phyloP scores from a whole-genome alignment of 2,888 invertebrate species.

The Xestoiulus laeticollis region DNA sequence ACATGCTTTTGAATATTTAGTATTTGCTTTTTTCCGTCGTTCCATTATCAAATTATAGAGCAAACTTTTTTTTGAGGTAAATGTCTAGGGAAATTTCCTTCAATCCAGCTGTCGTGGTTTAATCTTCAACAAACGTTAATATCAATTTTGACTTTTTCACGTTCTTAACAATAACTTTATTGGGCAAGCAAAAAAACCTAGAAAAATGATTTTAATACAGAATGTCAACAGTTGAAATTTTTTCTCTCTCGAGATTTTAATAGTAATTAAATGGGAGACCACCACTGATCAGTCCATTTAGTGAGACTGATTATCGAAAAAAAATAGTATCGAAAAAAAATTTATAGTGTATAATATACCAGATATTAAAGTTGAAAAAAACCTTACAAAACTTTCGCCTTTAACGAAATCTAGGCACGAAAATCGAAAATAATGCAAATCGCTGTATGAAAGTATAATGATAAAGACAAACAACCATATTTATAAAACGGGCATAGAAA shows the following conservation, averaged over 20 bases:
- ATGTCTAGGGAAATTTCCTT: constrained; percentile 7
- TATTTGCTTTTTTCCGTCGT: neutral
- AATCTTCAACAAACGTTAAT: neutral
- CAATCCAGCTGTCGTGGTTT: neutral
- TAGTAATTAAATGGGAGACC: neutral
- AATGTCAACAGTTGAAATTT: too few species aligned
- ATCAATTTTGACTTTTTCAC: neutral
- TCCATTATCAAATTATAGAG: constrained; percentile 4
- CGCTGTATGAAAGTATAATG: too few species aligned
- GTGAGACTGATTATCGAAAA: too few species aligned
- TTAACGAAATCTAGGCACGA: too few species aligned
- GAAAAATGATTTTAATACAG: too few species aligned
- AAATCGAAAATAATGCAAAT: too few species aligned
- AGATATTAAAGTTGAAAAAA: too few species aligned
- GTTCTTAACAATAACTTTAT: neutral
- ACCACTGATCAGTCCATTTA: too few species aligned
- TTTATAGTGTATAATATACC: too few species aligned
- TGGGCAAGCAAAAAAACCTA: neutral
- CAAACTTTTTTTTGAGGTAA: neutral
- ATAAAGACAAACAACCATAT: too few species aligned
- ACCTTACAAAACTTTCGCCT: too few species aligned
- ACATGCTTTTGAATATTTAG: neutral
- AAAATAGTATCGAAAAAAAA: too few species aligned
- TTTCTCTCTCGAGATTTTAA: neutral
- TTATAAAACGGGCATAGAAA: neutral